These are phyloP conservation scores for Odontothrips loti DNA, from an alignment of 2,888 invertebrate species.

Conservation along the genomic window DNA sequence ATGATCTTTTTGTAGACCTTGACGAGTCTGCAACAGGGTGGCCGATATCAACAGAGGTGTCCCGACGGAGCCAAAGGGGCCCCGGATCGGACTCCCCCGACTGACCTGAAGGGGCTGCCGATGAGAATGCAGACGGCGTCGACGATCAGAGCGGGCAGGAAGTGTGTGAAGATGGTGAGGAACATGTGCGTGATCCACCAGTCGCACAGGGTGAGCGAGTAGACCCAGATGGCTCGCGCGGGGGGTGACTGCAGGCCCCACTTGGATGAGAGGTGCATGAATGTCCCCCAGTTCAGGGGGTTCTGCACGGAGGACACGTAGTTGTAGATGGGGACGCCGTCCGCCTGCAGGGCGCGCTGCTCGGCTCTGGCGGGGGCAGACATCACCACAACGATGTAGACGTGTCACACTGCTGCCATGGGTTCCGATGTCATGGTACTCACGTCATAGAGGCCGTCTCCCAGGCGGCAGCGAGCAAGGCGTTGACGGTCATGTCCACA, in stretches of 20 bases:
- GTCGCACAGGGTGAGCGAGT: slow-evolving; percentile 56
- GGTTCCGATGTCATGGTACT: too few species aligned
- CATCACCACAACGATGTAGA: neutral
- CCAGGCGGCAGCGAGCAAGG: slow-evolving; percentile 75
- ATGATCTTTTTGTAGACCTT: slow-evolving; percentile 71
- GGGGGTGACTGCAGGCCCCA: slow-evolving; percentile 47
- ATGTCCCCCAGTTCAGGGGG: slow-evolving; percentile 72
- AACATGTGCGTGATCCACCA: slow-evolving; percentile 52
- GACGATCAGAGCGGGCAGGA: slow-evolving; percentile 64
- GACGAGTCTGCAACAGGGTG: slow-evolving; percentile 57
- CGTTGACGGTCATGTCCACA: slow-evolving; percentile 78
- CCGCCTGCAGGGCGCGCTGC: neutral
- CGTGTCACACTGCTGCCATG: neutral
- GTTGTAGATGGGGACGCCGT: slow-evolving; percentile 61
- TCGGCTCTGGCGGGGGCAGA: neutral
- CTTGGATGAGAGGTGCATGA: slow-evolving; percentile 51
- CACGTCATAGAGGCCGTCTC: slow-evolving; percentile 54
- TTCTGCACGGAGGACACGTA: slow-evolving; percentile 76
- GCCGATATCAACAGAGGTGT: neutral
- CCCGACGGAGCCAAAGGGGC: neutral
- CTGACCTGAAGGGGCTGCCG: slow-evolving; percentile 47
- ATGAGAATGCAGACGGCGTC: slow-evolving; percentile 59
- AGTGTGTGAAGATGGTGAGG: slow-evolving; percentile 61
- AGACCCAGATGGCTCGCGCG: slow-evolving; percentile 45
- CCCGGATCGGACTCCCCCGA: neutral